Conservation (phyloP, 2,113 vertebrate genomes). For the Bubalus kerabau region DNA sequence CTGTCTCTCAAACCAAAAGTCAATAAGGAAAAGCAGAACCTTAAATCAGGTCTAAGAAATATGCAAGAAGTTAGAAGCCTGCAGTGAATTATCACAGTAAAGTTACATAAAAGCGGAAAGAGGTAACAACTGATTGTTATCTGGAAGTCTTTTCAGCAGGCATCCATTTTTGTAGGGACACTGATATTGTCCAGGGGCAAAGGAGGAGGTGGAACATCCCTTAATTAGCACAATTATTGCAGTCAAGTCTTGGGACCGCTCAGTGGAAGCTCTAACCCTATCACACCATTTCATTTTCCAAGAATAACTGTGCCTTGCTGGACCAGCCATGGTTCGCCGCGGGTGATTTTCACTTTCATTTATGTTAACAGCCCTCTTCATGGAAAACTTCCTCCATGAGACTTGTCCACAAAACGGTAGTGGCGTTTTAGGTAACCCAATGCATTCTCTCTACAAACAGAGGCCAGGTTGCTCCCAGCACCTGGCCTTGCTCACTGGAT, state of each 20-base stretch:
- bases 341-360: neutral
- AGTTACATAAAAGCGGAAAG: neutral
- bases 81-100: neutral
- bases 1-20: neutral
- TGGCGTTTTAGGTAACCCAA: neutral
- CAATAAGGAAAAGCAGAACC: neutral
- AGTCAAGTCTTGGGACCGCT: neutral
- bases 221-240: neutral
- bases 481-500: neutral
- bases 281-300: neutral
- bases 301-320: neutral
- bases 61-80: neutral
- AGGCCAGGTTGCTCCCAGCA: neutral
- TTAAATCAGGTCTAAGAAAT: neutral
- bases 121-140: neutral
- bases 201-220: neutral
- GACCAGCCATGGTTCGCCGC: neutral
- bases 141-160: neutral
- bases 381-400: neutral
- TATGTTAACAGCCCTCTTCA: neutral
- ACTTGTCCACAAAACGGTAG: neutral
- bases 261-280: neutral
- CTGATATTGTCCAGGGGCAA: neutral
- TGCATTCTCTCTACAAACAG: neutral
- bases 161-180: neutral